A percentile compares a stretch with the other conserved stretches of the same genome.
phyloP scores from a whole-genome alignment of 30 jellyfish, hydroid and myxozoan species.

The Calvadosia cruxmelitensis region DNA sequence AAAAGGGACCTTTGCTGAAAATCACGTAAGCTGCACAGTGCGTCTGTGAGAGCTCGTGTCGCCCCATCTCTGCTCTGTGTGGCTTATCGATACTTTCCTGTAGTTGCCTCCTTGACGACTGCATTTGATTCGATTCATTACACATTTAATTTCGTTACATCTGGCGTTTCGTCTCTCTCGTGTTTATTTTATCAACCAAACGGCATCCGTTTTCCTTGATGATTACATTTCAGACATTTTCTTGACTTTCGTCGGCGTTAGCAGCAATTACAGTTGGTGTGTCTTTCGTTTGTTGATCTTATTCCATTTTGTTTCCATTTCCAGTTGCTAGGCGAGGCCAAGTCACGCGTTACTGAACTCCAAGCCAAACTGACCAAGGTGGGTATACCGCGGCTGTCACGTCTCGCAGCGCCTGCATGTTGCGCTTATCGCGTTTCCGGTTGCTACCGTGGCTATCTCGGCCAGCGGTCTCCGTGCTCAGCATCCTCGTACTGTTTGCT shows the following conservation, averaged over 20 bases:
- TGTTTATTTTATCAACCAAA: neutral
- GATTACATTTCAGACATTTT: neutral
- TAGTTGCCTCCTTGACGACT: too few species aligned
- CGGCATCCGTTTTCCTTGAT: neutral
- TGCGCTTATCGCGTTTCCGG: too few species aligned
- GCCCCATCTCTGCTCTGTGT: too few species aligned
- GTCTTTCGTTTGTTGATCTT: neutral
- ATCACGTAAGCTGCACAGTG: too few species aligned
- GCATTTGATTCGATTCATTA: neutral
- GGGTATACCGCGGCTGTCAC: neutral
- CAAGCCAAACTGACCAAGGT: slow-evolving; percentile 86
- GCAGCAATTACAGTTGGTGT: neutral
- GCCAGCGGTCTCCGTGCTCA: too few species aligned
- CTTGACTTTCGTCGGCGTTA: neutral
- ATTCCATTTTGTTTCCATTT: neutral
- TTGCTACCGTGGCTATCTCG: neutral
- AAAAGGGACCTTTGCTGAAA: too few species aligned
- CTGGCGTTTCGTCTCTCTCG: neutral
- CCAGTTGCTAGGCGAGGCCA: slow-evolving; percentile 74
- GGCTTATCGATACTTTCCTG: too few species aligned
- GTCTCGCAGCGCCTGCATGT: neutral
- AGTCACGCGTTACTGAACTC: slow-evolving; percentile 63
- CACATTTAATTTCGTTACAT: neutral
- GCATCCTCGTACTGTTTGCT: neutral
- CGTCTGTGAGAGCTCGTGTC: too few species aligned